Base-by-base conservation (phyloP, 2,113 vertebrate genomes). In the Albula goreensis region DNA sequence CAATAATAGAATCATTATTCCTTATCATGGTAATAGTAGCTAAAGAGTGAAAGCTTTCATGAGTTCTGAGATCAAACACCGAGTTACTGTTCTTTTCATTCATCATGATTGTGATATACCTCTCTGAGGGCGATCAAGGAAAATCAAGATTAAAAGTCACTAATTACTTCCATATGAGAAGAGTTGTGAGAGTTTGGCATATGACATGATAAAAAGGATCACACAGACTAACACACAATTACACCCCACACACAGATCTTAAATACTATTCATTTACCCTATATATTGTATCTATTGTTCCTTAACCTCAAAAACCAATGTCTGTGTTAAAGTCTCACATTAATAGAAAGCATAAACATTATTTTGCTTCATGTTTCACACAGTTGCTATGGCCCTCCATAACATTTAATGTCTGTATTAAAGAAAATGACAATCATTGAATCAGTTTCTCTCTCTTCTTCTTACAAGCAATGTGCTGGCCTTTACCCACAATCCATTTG, bases 1-100 rank as follows among this genome's bases (percentile, higher is more conserved):
- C 31, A 17, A 50, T 83, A 50, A 83, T 66, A 70, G 15, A 83
- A 19, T 83, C 60, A 83, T 66, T 83, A 70, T 19, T 63, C 60
- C 57, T 50, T 83, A 31, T 82, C 81, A 60, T 50, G 31, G 25
- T 19, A 22, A 22, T 41, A 31, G 1, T 57, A 57, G 15, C 0
- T 50, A 13, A 12, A 66, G 25, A 22, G 12, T 66, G 41, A 49
- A 83, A 48, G 8, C 5, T 83, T 66, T 83, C 22, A 19, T 63
- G 31, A 50, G 15, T 5, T 0, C 50, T 9, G 5, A 50, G 49
- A 81, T 81, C 78, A 79, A 41, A 25, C 11, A 6, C 22, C 17
- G 8, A 77, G 25, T 79, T 79, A 41, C 79, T 6, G 17, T 81
- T 50, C 13, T 6, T 51, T 51, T 1, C 17, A 13, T 50, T 81